Base-by-base conservation (phyloP, 2,888 invertebrate genomes). In the Sinodicranocentrus sp. region DNA sequence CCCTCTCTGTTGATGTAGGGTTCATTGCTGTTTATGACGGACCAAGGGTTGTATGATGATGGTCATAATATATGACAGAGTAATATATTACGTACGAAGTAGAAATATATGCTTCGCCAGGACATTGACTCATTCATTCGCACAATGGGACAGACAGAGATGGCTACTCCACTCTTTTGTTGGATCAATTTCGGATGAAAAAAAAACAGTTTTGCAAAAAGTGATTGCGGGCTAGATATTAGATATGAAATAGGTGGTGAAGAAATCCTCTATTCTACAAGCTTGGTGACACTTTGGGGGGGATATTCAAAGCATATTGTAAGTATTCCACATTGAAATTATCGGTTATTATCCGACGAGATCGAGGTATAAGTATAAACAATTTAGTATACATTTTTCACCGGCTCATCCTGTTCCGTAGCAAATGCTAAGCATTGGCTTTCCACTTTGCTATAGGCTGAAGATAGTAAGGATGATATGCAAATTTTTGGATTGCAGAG, bases 101-200 rank as follows among this genome's bases (percentile, higher is more conserved):
- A 10, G 33, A 33, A 33, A 33, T 33, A 33, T 33, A 6, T 33
- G 33, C 33, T 6, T 3, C 33, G 10, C 5, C 33, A 61, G 61
- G 61, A 61, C 61, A 61, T 61, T 61, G 61, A 61, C 61, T 61
- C 61, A 61, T 61, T 33, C 61, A 61, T 61, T 61, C 17, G 13
- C 33, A 26, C 54, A 54, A 6, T 23, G 2, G 23, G 54, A 23
- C 2, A 48, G 48, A 39, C 39, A 39, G 39, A 39, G 39, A 13
- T n/a, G n/a, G 54, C 54, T n/a, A 48, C n/a, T 48, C 39, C 48
- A 48, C n/a, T 48, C 39, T 48, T 48, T n/a, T 61, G 26, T 61
- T 61, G 33, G 28, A 61, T 61, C 28, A 61, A 61, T 61, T 61
- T 23, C 33, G 33, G 3, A 33, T 33, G 10, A 6, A 33, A 10